These are phyloP conservation scores for Agrilus cyanescens DNA, from an alignment of 2,888 invertebrate species.

Conservation along the genomic window DNA sequence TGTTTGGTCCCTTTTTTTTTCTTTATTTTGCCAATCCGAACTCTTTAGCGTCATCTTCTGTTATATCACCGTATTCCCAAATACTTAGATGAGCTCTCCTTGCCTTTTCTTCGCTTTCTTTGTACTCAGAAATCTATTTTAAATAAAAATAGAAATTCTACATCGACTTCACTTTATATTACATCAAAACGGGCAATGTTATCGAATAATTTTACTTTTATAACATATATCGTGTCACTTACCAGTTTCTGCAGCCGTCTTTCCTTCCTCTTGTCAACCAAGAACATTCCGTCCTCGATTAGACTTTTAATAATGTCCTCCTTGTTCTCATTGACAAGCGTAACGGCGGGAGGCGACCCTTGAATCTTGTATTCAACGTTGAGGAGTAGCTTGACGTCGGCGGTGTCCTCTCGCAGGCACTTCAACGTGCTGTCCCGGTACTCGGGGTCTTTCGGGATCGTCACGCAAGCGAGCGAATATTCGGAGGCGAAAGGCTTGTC, in stretches of 20 bases:
- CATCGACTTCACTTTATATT: background rate
- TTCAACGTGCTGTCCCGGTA: constrained; percentile 60
- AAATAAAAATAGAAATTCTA: background rate
- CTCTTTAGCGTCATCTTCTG: constrained; percentile 77
- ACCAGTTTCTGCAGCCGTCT: constrained; percentile 68
- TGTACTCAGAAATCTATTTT: constrained; percentile 61
- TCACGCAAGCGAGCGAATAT: constrained; percentile 72
- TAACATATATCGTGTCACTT: constrained; percentile 21
- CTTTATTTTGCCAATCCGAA: constrained; percentile 39
- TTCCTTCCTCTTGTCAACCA: constrained; percentile 70
- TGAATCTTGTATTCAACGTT: constrained; percentile 67
- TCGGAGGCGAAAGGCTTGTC: constrained; percentile 79
- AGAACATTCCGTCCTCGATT: constrained; percentile 72
- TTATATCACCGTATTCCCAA: constrained; percentile 99
- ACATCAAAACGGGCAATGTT: background rate
- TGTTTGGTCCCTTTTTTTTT: constrained; percentile 6
- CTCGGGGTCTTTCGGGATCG: constrained; percentile 79
- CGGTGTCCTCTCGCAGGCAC: constrained; percentile 42
- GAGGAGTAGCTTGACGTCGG: constrained; percentile 65
- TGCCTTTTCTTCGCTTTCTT: constrained; percentile 75
- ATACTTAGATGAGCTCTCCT: constrained; percentile 77
- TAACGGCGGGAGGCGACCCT: constrained; percentile 40
- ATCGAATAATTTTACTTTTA: background rate
- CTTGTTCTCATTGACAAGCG: constrained; percentile 45
- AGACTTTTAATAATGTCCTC: constrained; percentile 67